These are phyloP conservation scores for Centruroides vittatus DNA, from an alignment of 1,140 invertebrate genomes.

Conservation along the genomic window DNA sequence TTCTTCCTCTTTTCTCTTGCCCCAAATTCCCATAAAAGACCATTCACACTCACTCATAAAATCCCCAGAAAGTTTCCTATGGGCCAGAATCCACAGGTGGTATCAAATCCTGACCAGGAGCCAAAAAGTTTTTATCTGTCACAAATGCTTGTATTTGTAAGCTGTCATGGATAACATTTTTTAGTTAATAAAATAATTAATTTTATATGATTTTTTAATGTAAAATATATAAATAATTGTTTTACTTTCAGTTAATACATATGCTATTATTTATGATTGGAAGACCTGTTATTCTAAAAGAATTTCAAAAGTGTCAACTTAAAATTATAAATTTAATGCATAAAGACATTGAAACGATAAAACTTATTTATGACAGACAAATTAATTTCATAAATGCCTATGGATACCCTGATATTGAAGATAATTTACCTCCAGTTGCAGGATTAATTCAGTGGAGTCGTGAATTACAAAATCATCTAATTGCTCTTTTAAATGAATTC, in stretches of 20 bases:
- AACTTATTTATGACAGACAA: slow-evolving; percentile 30
- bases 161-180: no score
- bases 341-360: slow-evolving; percentile 45
- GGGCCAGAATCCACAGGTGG: no score
- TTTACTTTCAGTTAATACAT: slow-evolving; percentile 56
- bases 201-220: no score
- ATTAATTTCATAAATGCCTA: slow-evolving; percentile 16
- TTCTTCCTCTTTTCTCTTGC: no score
- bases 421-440: background rate
- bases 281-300: slow-evolving; percentile 65
- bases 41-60: no score
- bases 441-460: slow-evolving; percentile 8
- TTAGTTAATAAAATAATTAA: no score
- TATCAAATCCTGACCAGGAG: no score
- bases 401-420: background rate
- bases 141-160: no score
- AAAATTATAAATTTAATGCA: slow-evolving; percentile 62
- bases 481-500: background rate
- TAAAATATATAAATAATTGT: slow-evolving; percentile 19
- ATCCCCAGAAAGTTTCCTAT: no score
- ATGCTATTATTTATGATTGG: slow-evolving; percentile 75
- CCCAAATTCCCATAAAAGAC: no score
- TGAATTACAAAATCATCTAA: background rate
- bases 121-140: no score
- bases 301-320: slow-evolving; percentile 69